Evolutionary conservation across 2,888 invertebrate genomes (phyloP), one percentile per base, ranked within the genome.

Genomic region (Oxyscelio sp.): DNA sequence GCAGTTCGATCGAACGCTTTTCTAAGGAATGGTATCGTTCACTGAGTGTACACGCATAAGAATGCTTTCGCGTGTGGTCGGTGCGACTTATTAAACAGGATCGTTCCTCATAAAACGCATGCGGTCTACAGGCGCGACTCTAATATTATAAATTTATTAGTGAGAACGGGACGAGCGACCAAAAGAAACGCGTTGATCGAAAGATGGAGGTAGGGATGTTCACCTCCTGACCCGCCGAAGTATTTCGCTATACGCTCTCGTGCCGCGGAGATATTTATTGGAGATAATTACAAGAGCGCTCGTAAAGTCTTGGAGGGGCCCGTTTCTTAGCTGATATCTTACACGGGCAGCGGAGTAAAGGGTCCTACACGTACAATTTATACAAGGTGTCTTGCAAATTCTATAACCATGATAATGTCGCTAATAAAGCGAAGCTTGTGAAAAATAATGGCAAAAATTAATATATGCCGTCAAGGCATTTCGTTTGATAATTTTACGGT

Each of bases 211-310:
- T 90, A 90, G 89, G 88, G 87, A 89, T 81, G 89, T 85, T 90
- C 90, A 91, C 92, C 92, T 91, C 52, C 86, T 90, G 92, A 94
- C 93, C 94, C 88, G 68, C 89, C 89, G 85, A 90, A 91, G 92
- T 92, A 92, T 93, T 92, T 92, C 92, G 92, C 93, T 92, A 90
- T 90, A 91, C 90, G 90, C 91, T 93, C 93, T 93, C 93, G 92
- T 92, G 93, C 93, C 92, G 91, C 91, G 90, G 90, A 93, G 94
- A 94, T 93, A 94, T 94, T 94, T 94, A 94, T 93, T 93, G 94
- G 88, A 94, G 94, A 94, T 94, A 94, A 94, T 94, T 94, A 93
- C 92, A 93, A 92, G 93, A 92, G 91, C 91, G 94, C 91, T 93
- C 94, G 92, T 94, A 94, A 94, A 94, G 91, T 93, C 92, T 91